These are phyloP conservation scores for Zygogramma bicolorata DNA, from an alignment of 2,888 invertebrate species.

Conservation along the genomic window DNA sequence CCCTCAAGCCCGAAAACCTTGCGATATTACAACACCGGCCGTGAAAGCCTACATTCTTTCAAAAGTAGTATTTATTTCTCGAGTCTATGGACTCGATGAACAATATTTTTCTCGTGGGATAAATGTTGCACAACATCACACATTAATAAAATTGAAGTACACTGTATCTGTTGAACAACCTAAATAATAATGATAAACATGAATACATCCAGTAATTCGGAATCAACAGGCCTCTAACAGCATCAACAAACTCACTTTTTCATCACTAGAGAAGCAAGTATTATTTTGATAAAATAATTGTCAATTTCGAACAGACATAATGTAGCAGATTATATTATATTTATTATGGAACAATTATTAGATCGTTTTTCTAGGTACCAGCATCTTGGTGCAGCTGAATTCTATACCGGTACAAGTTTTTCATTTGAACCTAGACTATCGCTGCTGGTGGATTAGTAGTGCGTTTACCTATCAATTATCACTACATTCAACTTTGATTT, in stretches of 20 bases:
- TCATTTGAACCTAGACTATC: neutral
- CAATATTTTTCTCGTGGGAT: no score
- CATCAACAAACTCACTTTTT: neutral
- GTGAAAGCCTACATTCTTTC: no score
- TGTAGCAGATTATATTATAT: neutral
- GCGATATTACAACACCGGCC: no score
- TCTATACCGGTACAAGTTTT: conserved; percentile 3
- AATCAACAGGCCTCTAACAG: neutral
- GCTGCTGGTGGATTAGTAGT: neutral
- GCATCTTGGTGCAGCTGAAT: conserved; percentile 1
- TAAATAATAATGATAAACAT: no score
- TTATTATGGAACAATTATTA: neutral
- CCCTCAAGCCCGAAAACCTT: no score
- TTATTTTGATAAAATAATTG: neutral
- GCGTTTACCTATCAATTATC: neutral
- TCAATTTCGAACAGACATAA: neutral
- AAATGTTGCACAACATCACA: no score
- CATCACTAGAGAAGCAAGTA: neutral
- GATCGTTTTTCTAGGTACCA: conserved; percentile 1
- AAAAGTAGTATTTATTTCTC: no score
- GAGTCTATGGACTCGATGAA: no score
- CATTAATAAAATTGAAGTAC: no score
- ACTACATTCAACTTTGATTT: neutral
- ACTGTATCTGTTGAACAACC: no score
- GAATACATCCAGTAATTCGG: no score